A percentile compares a stretch with the other conserved stretches of the same genome.
Evolutionary conservation across 2,797 vertebrate species (phyloP).

Genomic region (Eospalax fontanierii): DNA sequence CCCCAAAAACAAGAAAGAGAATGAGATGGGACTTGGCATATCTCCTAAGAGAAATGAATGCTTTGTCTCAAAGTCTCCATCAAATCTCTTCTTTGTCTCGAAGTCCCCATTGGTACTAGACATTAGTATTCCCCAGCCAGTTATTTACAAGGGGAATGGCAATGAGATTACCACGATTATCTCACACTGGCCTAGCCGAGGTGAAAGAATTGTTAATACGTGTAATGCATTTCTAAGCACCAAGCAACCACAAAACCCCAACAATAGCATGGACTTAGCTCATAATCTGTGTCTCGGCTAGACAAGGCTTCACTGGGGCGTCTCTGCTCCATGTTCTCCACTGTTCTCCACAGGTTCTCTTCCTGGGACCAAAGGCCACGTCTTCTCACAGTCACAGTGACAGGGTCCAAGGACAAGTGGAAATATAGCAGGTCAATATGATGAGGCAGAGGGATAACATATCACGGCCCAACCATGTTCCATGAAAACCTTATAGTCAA

Average conservation of each 20-base stretch:
- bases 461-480: neutral
- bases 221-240: neutral
- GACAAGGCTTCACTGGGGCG: neutral
- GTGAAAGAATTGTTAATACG: neutral
- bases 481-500: neutral
- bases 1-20: slow-evolving; percentile 36
- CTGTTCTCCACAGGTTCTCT: neutral
- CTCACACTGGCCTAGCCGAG: neutral
- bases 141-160: neutral
- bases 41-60: slow-evolving; percentile 27
- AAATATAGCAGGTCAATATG: neutral
- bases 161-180: neutral
- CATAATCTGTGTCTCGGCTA: neutral
- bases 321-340: neutral
- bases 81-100: slow-evolving; percentile 28
- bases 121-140: neutral
- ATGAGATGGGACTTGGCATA: neutral
- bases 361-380: neutral
- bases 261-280: neutral
- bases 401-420: neutral
- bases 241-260: neutral
- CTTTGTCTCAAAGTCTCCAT: slow-evolving; percentile 13
- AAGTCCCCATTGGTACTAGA: neutral
- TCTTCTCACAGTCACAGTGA: neutral
- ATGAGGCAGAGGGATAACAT: neutral